Conservation (phyloP, 2,888 invertebrate species). For the Mimumesa dahlbomi region DNA sequence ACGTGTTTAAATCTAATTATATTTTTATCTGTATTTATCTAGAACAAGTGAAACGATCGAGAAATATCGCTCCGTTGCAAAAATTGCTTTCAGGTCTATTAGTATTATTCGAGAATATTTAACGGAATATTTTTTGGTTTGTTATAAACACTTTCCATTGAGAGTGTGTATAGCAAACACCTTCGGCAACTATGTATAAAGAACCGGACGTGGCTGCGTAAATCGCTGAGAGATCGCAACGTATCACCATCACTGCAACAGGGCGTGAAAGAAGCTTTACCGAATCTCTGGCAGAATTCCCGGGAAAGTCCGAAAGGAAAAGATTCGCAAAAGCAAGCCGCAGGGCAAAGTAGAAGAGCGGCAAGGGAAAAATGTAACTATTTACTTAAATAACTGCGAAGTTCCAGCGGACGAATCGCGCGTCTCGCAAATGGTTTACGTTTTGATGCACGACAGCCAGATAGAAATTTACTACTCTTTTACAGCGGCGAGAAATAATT, state of each 20-base stretch:
- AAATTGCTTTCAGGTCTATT: too few species aligned
- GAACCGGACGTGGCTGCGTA: slow-evolving; percentile 34
- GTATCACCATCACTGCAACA: slow-evolving; percentile 54
- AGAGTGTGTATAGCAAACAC: background rate
- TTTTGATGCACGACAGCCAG: too few species aligned
- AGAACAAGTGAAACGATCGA: too few species aligned
- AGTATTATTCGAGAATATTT: too few species aligned
- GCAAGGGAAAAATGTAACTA: slow-evolving; percentile 17
- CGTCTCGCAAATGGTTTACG: too few species aligned
- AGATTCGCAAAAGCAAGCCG: slow-evolving; percentile 17
- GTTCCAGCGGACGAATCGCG: background rate
- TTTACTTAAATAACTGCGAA: background rate
- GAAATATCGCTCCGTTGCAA: too few species aligned
- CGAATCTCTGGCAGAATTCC: slow-evolving; percentile 47
- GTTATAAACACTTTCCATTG: background rate
- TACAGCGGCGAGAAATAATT: too few species aligned
- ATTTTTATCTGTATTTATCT: too few species aligned
- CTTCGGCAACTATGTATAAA: background rate
- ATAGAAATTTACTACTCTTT: too few species aligned
- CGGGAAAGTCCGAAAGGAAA: slow-evolving; percentile 37
- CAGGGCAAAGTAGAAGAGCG: slow-evolving; percentile 19
- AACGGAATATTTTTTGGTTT: background rate
- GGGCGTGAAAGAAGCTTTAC: slow-evolving; percentile 56
- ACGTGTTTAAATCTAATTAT: too few species aligned
- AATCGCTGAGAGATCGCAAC: slow-evolving; percentile 48